Conservation (phyloP, 2,113 vertebrate genomes). For the Notarius quadriscutis region DNA sequence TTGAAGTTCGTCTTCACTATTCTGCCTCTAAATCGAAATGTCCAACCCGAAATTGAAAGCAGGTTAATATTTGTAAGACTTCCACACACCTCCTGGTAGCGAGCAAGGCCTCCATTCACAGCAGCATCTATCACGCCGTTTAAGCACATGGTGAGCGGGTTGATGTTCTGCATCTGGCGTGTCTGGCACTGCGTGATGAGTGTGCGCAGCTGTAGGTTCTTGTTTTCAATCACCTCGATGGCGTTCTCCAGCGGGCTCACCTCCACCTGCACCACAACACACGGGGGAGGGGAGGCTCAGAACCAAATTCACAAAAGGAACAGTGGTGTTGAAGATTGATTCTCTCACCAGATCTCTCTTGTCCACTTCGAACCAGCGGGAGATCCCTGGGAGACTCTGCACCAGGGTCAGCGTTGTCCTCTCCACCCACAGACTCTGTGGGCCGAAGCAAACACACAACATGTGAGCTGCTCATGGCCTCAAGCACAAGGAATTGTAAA, state of each 20-base stretch:
- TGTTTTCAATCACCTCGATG: constrained; percentile 97
- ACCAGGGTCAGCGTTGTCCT: constrained; percentile 93
- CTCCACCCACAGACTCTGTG: constrained; percentile 96
- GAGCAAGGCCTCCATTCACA: constrained; percentile 94
- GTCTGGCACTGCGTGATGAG: constrained; percentile 93
- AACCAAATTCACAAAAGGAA: background rate
- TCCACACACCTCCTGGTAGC: constrained; percentile 87
- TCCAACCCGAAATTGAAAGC: background rate
- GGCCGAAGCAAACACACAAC: constrained; percentile 25
- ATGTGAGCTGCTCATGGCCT: constrained; percentile 27
- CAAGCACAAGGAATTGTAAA: background rate
- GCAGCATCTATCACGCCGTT: constrained; percentile 98
- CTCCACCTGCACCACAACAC: constrained; percentile 80
- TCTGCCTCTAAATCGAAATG: background rate
- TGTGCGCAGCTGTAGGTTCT: constrained; percentile 92
- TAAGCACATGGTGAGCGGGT: constrained; percentile 98
- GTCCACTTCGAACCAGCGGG: constrained; percentile 98
- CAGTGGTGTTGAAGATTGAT: background rate
- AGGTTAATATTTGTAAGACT: background rate
- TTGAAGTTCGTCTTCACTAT: background rate
- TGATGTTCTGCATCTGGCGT: constrained; percentile 96
- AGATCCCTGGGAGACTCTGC: constrained; percentile 98
- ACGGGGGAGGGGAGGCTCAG: background rate
- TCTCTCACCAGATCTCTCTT: constrained; percentile 92
- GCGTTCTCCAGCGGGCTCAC: constrained; percentile 98